Conservation (phyloP, 2,113 vertebrate genomes). For the Notothenia rossii region DNA sequence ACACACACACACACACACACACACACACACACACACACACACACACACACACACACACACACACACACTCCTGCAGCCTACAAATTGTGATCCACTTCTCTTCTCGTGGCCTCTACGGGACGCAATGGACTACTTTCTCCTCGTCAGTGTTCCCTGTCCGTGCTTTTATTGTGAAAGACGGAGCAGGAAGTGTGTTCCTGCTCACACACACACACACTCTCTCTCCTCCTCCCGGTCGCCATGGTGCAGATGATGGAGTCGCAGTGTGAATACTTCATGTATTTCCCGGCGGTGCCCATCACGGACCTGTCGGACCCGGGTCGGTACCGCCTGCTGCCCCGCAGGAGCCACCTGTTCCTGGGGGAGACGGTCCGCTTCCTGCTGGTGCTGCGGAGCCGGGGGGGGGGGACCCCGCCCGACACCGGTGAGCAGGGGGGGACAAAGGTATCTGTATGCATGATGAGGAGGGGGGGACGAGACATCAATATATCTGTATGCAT, state of each 20-base stretch:
- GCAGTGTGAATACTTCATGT: constrained; percentile 96
- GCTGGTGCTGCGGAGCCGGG: constrained; percentile 89
- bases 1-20: too few species aligned
- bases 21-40: too few species aligned
- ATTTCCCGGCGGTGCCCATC: constrained; percentile 93
- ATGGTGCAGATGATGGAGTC: constrained; percentile 90
- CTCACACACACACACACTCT: constrained; percentile 32
- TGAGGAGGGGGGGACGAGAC: constrained; percentile 9
- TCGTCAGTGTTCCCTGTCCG: neutral
- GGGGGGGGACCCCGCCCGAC: constrained; percentile 76
- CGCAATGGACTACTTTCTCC: neutral
- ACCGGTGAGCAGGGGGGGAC: constrained; percentile 49
- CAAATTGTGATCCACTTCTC: neutral
- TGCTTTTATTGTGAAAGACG: constrained; percentile 47
- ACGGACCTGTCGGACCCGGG: constrained; percentile 90
- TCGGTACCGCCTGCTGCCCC: constrained; percentile 90
- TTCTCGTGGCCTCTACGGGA: neutral
- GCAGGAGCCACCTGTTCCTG: constrained; percentile 92
- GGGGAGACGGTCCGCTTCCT: constrained; percentile 94
- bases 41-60: too few species aligned
- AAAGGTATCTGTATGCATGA: too few species aligned
- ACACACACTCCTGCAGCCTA: too few species aligned
- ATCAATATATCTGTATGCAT: too few species aligned
- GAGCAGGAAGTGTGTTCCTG: constrained; percentile 41
- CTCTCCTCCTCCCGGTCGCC: constrained; percentile 50